A percentile compares a stretch with the other conserved stretches of the same genome.
Evolutionary conservation across 2,113 vertebrate species (phyloP).

Genomic region (Tachycineta bicolor): DNA sequence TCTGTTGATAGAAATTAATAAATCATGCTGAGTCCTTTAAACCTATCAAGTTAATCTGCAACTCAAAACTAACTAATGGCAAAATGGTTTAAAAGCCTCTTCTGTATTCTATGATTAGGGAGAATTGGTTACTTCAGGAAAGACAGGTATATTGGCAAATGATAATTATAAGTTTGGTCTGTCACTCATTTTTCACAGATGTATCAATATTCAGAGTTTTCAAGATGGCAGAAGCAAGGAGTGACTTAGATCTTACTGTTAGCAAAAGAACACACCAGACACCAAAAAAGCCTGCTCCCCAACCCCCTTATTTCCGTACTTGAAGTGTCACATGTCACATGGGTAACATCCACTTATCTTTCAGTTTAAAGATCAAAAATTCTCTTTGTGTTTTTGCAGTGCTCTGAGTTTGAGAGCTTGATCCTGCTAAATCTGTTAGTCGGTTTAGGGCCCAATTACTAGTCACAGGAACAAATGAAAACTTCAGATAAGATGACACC

Average conservation of each 20-base stretch:
- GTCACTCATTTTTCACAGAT: not conserved
- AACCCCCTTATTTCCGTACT: not conserved
- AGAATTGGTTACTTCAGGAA: not conserved
- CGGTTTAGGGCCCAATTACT: not conserved
- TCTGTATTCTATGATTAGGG: not conserved
- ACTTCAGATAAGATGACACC: slow-evolving; percentile 1
- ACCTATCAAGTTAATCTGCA: not conserved
- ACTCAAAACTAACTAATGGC: not conserved
- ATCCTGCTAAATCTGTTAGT: slow-evolving; percentile 36
- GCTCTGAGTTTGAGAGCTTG: slow-evolving; percentile 32
- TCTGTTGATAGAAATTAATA: not conserved
- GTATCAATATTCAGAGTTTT: not conserved
- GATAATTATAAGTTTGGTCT: not conserved
- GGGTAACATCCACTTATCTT: slow-evolving; percentile 16
- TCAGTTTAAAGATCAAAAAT: slow-evolving; percentile 37
- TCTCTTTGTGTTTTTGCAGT: not conserved
- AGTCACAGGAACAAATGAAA: not conserved
- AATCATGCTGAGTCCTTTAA: not conserved
- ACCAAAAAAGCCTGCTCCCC: not conserved
- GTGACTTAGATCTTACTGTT: not conserved
- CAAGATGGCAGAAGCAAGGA: not conserved
- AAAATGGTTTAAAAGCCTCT: not conserved
- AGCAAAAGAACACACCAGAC: not conserved
- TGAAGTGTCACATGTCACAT: not conserved
- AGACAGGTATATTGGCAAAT: not conserved